Evolutionary conservation across 2,797 vertebrate genomes (phyloP).

Genomic region (Tragelaphus eurycerus): DNA sequence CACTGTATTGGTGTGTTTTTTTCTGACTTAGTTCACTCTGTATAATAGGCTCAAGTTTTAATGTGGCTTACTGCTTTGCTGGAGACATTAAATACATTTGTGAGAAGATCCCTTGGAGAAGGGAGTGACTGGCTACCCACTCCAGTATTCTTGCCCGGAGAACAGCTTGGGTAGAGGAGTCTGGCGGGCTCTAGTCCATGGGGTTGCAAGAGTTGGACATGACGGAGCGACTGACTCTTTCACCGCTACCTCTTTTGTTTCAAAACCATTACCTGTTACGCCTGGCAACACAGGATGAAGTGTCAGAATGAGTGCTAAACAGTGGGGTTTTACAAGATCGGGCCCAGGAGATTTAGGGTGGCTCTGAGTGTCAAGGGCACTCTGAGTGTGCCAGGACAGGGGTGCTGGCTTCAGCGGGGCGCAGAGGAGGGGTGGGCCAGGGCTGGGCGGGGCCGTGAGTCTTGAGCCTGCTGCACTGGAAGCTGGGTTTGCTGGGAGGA

Average conservation of each 20-base stretch:
- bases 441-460: fast-evolving
- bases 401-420: not conserved
- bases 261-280: not conserved
- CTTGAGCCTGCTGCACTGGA: not conserved
- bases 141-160: not conserved
- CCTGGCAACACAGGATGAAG: not conserved
- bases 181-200: not conserved
- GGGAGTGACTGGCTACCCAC: not conserved
- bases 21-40: not conserved
- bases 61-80: not conserved
- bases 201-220: not conserved
- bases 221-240: not conserved
- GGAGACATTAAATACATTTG: not conserved
- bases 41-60: not conserved
- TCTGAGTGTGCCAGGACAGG: not conserved
- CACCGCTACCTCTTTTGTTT: not conserved
- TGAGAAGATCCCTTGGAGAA: not conserved
- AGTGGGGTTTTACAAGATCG: not conserved
- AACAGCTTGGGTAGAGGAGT: not conserved
- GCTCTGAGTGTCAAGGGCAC: not conserved
- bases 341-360: not conserved
- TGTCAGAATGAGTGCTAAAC: not conserved
- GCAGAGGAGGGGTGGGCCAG: fast-evolving
- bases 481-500: not conserved
- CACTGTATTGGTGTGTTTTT: not conserved